phyloP scores from a whole-genome alignment of 2,113 vertebrate genomes.

The Damaliscus lunatus region DNA sequence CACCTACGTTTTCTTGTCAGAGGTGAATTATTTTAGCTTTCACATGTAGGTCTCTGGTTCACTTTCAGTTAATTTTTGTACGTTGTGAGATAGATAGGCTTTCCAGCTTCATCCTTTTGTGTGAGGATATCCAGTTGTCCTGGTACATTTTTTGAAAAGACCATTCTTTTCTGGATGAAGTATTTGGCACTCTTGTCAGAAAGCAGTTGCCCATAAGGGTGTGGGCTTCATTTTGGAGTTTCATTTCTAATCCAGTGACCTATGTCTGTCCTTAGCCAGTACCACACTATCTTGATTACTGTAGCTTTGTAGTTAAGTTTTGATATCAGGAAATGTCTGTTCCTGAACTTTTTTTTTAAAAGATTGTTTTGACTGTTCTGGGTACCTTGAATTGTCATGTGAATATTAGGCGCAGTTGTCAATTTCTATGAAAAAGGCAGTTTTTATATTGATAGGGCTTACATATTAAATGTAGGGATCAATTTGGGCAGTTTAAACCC shows the following conservation, averaged over 20 bases:
- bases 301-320: neutral
- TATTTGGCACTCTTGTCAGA: neutral
- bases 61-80: neutral
- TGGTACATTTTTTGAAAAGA: neutral
- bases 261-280: neutral
- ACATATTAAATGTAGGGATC: neutral
- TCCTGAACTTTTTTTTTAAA: neutral
- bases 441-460: neutral
- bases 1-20: neutral
- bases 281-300: neutral
- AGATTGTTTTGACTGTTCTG: neutral
- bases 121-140: neutral
- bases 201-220: neutral
- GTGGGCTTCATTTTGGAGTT: neutral
- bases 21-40: neutral
- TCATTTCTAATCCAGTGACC: neutral
- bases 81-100: neutral
- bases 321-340: neutral
- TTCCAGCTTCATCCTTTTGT: neutral
- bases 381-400: neutral
- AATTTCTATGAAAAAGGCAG: neutral
- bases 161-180: neutral
- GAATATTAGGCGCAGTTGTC: constrained; percentile 7
- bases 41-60: neutral
- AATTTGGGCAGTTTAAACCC: neutral